Base-by-base conservation (phyloP, 2,113 vertebrate species). In the Carassius auratus region DNA sequence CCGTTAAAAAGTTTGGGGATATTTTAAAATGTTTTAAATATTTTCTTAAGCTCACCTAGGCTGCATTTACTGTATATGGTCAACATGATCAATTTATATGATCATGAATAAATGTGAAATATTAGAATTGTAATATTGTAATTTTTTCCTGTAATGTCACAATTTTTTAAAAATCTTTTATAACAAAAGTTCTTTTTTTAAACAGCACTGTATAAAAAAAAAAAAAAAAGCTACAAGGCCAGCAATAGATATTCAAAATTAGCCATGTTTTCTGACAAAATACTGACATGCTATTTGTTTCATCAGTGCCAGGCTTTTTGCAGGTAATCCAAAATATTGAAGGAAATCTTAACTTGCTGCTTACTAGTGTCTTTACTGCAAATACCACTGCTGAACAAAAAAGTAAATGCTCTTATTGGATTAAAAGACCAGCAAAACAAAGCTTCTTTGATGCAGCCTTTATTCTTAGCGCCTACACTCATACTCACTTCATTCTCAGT, bases 401-500 rank as follows among this genome's bases (percentile, higher is more conserved):
- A 19, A 26, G 13, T 13, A 68, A 76, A 45, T 73, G 36, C 74
- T 52, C 74, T 76, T 52, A 50, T 26, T 75, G n/a, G 48, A 50
- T 52, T 26, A 48, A 55, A 74, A 48, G 8, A 19, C n/a, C 8
- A 30, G 45, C 0, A 55, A 76, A 55, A 17, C n/a, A 50, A 55
- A 5, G 45, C 45, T 55, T 55, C 7, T 30, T 76, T 76, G 14
- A 15, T 21, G 15, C 17, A 76, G 21, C 14, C 21, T 38, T 42
- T 8, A 36, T 48, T 50, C 42, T 5, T 1, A 14, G 14, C 10
- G 15, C 6, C n/a, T 30, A 0, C 50, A 36, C 66, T 15, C 26
- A 14, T 81, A 97, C 98, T 97, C 94, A 99, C 98, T 99, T 99
- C 91, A 96, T 95, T 59, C 95, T 93, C 86, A 99, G 94, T 92